These are phyloP conservation scores for Heterodera carotae DNA, from an alignment of 1,140 invertebrate genomes.

Conservation along the genomic window DNA sequence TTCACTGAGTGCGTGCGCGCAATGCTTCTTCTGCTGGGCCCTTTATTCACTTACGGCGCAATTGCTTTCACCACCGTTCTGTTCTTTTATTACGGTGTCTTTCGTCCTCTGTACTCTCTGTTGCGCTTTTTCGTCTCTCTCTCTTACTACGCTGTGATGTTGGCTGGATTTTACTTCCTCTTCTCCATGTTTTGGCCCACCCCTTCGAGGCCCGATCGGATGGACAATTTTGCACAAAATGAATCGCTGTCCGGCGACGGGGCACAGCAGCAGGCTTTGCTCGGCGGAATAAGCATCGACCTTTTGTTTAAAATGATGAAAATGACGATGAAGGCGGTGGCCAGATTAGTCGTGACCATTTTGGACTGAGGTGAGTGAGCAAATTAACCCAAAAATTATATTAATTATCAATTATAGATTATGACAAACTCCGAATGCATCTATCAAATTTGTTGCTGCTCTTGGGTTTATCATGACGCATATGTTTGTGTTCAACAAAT, in stretches of 20 bases:
- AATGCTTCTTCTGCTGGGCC: constrained; percentile 8
- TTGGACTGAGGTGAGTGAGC: constrained; percentile 21
- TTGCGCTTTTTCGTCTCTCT: constrained; percentile 8
- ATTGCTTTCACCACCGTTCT: not conserved
- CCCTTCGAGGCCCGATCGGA: not conserved
- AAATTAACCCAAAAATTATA: too few species aligned
- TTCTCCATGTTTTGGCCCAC: not conserved
- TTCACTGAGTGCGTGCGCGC: too few species aligned
- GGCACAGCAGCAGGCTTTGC: not conserved
- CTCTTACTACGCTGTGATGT: constrained; percentile 16
- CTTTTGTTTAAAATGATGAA: constrained; percentile 14
- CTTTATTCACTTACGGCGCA: constrained; percentile 3
- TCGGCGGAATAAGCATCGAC: not conserved
- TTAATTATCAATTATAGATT: too few species aligned
- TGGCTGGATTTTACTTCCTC: constrained; percentile 28
- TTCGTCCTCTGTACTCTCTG: constrained; percentile 7
- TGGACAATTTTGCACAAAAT: not conserved
- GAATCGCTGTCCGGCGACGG: not conserved
- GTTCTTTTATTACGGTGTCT: constrained; percentile 24
- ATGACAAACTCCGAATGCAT: too few species aligned
- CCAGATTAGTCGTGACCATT: constrained; percentile 16
- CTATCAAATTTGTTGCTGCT: too few species aligned
- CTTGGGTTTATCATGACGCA: too few species aligned
- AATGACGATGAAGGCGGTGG: not conserved
- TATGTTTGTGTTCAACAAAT: too few species aligned